Evolutionary conservation across 2,888 invertebrate genomes (phyloP).

Genomic region (Amphiduros pacificus): DNA sequence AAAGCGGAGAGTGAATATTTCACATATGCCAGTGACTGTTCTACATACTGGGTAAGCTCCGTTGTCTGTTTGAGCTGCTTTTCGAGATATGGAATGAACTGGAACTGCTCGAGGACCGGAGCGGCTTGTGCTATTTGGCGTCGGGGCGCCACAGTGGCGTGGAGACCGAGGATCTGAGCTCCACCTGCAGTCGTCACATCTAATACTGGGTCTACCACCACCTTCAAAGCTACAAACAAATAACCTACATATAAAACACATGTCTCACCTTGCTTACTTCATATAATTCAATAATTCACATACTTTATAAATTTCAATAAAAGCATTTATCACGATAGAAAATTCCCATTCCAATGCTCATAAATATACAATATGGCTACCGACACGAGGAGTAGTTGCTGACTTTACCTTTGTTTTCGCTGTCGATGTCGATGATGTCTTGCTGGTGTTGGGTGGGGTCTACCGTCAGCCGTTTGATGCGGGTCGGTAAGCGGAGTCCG

Average conservation of each 20-base stretch:
- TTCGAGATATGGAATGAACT: conserved; percentile 74
- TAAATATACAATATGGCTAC: no score
- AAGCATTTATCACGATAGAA: no score
- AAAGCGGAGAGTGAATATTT: background rate
- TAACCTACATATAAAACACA: no score
- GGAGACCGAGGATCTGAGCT: conserved; percentile 84
- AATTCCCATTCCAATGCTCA: no score
- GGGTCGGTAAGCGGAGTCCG: conserved; percentile 85
- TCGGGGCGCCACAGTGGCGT: conserved; percentile 87
- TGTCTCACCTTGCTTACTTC: no score
- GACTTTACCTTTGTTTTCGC: conserved; percentile 19
- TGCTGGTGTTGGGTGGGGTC: conserved; percentile 73
- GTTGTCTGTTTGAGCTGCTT: conserved; percentile 13
- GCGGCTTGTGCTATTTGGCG: conserved; percentile 72
- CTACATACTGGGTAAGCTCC: conserved; percentile 11
- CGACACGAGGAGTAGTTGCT: no score
- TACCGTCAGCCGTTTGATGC: conserved; percentile 79
- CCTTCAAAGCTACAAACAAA: conserved; percentile 33
- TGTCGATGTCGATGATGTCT: conserved; percentile 17
- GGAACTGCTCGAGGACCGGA: conserved; percentile 82
- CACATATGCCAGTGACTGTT: background rate
- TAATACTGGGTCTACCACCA: conserved; percentile 35
- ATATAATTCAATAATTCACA: no score
- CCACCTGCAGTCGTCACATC: conserved; percentile 70
- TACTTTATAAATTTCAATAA: no score